phyloP scores from a whole-genome alignment of 2,113 vertebrate genomes.

The Sceloporus tristichus region DNA sequence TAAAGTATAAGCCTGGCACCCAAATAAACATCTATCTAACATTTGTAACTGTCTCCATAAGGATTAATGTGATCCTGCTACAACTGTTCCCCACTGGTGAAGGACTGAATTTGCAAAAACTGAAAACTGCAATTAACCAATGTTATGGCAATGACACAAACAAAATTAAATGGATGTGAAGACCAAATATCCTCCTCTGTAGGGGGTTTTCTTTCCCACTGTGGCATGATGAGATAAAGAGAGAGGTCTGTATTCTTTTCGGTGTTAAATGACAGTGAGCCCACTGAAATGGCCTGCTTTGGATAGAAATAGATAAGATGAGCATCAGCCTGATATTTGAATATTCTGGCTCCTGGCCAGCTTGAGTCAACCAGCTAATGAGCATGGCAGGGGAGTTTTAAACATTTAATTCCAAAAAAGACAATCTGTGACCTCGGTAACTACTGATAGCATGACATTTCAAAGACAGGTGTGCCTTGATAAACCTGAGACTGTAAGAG shows the following conservation, averaged over 20 bases:
- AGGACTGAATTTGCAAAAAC: background rate
- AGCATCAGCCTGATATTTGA: background rate
- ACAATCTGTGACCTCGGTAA: background rate
- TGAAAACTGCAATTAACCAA: conserved; percentile 32
- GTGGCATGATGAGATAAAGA: conserved; percentile 16
- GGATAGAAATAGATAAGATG: conserved; percentile 9
- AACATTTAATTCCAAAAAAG: conserved; percentile 17
- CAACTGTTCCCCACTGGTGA: background rate
- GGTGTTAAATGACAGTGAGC: background rate
- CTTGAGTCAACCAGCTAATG: conserved; percentile 11
- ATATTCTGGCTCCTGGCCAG: background rate
- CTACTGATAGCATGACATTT: conserved; percentile 12
- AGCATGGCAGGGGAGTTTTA: conserved; percentile 13
- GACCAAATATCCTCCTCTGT: background rate
- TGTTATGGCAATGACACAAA: conserved; percentile 27
- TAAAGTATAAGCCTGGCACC: background rate
- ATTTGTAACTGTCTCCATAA: conserved; percentile 4
- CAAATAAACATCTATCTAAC: background rate
- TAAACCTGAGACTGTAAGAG: background rate
- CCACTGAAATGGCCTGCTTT: conserved; percentile 7
- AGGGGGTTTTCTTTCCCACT: background rate
- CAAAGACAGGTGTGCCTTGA: background rate
- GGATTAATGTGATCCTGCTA: background rate
- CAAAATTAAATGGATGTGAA: conserved; percentile 23
- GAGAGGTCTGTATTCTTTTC: conserved; percentile 1